These are phyloP conservation scores for Steatocranus sp. DNA, from an alignment of 2,797 vertebrate species.

Conservation along the genomic window DNA sequence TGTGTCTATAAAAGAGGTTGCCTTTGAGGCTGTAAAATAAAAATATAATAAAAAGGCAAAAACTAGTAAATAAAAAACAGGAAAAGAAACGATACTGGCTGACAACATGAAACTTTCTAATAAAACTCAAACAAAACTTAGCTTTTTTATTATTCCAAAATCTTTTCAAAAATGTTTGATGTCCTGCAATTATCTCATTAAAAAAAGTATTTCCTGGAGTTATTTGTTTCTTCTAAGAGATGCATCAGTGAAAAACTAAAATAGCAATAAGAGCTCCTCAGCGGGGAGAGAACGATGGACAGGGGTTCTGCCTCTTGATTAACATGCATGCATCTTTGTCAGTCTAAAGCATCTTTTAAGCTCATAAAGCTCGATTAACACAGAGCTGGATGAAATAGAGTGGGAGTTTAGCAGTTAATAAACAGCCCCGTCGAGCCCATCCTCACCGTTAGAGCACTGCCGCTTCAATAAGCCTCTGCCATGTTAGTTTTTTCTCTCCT, in stretches of 20 bases:
- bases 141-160: background rate
- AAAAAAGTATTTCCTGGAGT: background rate
- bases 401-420: conserved; percentile 33
- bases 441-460: conserved; percentile 16
- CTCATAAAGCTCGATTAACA: conserved; percentile 28
- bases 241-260: background rate
- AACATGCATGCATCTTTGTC: background rate
- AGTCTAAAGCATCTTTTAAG: background rate
- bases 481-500: conserved; percentile 54
- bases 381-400: conserved; percentile 4
- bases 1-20: background rate
- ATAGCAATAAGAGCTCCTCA: background rate
- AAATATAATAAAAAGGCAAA: background rate
- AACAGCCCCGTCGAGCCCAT: conserved; percentile 20
- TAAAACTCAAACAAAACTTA: background rate
- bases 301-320: background rate
- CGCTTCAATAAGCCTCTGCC: conserved; percentile 30
- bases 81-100: background rate
- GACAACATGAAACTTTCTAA: background rate
- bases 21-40: background rate
- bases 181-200: background rate
- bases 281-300: background rate
- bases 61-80: background rate
- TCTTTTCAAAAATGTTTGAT: background rate
- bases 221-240: background rate